Conservation (phyloP, 2,888 invertebrate genomes). For the Stenchaetothrips biformis region DNA sequence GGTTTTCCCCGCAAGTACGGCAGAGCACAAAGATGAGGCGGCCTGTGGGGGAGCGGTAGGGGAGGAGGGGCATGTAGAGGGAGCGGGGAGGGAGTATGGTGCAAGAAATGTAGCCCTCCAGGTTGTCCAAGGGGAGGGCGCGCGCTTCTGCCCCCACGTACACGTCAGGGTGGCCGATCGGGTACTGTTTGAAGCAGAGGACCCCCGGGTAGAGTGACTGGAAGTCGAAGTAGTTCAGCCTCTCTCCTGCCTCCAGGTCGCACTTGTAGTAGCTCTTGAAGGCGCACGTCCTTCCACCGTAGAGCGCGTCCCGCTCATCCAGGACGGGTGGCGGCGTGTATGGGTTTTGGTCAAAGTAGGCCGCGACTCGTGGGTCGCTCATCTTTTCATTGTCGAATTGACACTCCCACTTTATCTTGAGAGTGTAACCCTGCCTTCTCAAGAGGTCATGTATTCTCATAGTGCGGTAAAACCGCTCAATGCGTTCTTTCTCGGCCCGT, state of each 20-base stretch:
- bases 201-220: background rate
- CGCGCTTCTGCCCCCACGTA: background rate
- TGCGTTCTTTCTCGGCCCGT: background rate
- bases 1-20: background rate
- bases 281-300: background rate
- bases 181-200: background rate
- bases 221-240: background rate
- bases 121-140: background rate
- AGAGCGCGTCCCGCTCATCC: background rate
- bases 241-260: background rate
- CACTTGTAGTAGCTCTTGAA: conserved; percentile 2
- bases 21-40: background rate
- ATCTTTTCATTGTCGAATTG: background rate
- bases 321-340: background rate
- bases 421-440: background rate
- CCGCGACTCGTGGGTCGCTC: background rate
- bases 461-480: background rate
- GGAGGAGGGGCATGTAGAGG: background rate
- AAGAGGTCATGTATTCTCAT: background rate
- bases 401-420: background rate
- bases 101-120: background rate
- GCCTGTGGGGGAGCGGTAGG: background rate
- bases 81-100: background rate
- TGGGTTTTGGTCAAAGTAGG: background rate
- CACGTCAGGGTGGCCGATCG: background rate